Percentiles rank a stretch among this genome's conserved stretches.
Conservation (phyloP, 2,888 invertebrate species). For the Girardia tigrina region DNA sequence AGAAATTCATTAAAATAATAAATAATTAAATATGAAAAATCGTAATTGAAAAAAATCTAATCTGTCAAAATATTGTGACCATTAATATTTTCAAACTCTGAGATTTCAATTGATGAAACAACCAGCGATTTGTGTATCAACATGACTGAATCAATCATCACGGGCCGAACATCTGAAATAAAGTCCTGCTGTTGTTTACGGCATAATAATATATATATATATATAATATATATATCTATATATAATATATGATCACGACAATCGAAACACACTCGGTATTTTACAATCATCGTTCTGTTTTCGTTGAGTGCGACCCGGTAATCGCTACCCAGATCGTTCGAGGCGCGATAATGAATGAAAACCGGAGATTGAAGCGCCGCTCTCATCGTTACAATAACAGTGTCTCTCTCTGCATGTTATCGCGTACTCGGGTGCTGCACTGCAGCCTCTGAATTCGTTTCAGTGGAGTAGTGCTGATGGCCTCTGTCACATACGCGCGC, state of each 20-base stretch:
- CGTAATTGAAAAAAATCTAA: too few species aligned
- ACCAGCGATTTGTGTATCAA: background rate
- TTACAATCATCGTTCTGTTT: background rate
- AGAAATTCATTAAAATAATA: too few species aligned
- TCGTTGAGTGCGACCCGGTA: conserved; percentile 19
- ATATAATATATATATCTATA: too few species aligned
- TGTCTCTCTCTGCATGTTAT: background rate
- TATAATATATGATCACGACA: background rate
- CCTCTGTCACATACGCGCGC: background rate
- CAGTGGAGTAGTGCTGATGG: conserved; percentile 15
- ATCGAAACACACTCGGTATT: background rate
- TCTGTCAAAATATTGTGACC: too few species aligned
- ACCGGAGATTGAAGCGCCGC: conserved; percentile 14
- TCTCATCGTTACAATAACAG: conserved; percentile 14
- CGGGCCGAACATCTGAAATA: background rate
- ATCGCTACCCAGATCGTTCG: background rate
- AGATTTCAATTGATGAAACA: background rate
- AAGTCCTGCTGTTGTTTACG: background rate
- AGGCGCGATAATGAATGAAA: background rate
- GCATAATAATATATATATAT: too few species aligned
- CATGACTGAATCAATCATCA: background rate
- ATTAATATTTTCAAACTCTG: background rate
- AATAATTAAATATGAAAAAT: too few species aligned
- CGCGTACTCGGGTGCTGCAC: conserved; percentile 8
- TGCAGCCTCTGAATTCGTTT: conserved; percentile 15